Evolutionary conservation across 1,140 invertebrate species (phyloP).

Genomic region (Euschistus heros): DNA sequence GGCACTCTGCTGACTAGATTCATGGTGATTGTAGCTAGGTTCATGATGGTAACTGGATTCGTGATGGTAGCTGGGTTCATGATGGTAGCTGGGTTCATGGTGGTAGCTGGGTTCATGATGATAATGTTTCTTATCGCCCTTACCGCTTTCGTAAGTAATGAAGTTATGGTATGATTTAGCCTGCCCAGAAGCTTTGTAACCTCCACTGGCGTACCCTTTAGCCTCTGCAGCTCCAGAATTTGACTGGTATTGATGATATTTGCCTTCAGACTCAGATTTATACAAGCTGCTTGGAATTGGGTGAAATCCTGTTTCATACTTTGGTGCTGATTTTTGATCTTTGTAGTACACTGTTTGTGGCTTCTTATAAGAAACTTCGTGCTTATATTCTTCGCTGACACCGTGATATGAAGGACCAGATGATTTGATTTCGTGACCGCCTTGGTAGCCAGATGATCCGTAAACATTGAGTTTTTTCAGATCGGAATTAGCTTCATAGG

Average conservation of each 20-base stretch:
- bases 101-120: not conserved
- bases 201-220: not conserved
- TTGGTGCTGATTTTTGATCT: too few species aligned
- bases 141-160: not conserved
- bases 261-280: not conserved
- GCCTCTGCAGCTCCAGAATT: not conserved
- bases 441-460: not conserved
- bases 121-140: not conserved
- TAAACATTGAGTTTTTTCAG: not conserved
- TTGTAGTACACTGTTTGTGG: too few species aligned
- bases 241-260: not conserved
- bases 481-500: not conserved
- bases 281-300: too few species aligned
- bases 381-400: too few species aligned
- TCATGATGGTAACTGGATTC: not conserved
- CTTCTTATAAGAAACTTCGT: too few species aligned
- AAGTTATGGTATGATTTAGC: slow-evolving; percentile 9
- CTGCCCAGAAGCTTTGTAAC: not conserved
- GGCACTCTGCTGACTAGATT: too few species aligned
- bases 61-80: not conserved
- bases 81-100: not conserved
- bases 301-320: too few species aligned
- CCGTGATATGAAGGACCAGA: not conserved
- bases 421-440: not conserved
- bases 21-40: too few species aligned